Evolutionary conservation across 2,797 vertebrate genomes (phyloP).

Genomic region (Eulemur albifrons): DNA sequence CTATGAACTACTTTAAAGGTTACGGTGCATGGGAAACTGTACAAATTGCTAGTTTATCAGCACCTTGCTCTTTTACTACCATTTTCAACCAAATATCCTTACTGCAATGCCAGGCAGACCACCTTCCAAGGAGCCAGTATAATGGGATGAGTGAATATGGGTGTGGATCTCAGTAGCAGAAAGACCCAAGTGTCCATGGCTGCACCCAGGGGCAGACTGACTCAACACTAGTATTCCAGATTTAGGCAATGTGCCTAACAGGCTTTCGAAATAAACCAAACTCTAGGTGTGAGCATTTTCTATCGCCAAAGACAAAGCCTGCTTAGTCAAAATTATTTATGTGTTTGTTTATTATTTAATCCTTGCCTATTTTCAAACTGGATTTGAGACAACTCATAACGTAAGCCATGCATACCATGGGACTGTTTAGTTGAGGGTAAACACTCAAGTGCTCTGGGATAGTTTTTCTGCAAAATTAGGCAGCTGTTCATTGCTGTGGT

Average conservation of each 20-base stretch:
- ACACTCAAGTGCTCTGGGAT: constrained; percentile 22
- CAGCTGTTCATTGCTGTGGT: constrained; percentile 43
- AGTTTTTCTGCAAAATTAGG: constrained; percentile 58
- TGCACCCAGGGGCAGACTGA: neutral
- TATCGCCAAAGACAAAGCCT: neutral
- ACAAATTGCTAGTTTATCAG: neutral
- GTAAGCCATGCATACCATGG: constrained; percentile 17
- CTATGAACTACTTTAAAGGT: neutral
- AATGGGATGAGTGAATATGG: neutral
- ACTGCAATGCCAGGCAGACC: neutral
- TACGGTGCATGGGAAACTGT: neutral
- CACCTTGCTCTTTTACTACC: neutral
- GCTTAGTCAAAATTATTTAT: neutral
- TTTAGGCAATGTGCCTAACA: neutral
- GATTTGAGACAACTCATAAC: constrained; percentile 49
- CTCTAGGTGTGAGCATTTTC: neutral
- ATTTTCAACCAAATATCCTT: neutral
- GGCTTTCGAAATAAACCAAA: neutral
- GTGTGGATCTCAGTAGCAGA: neutral
- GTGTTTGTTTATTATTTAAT: constrained; percentile 55
- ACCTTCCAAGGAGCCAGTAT: neutral
- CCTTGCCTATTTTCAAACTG: constrained; percentile 49
- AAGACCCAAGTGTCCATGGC: neutral
- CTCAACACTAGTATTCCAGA: neutral
- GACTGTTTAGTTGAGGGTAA: constrained; percentile 58